phyloP scores from a whole-genome alignment of 2,888 invertebrate genomes.

The Sinodicranocentrus sp. region DNA sequence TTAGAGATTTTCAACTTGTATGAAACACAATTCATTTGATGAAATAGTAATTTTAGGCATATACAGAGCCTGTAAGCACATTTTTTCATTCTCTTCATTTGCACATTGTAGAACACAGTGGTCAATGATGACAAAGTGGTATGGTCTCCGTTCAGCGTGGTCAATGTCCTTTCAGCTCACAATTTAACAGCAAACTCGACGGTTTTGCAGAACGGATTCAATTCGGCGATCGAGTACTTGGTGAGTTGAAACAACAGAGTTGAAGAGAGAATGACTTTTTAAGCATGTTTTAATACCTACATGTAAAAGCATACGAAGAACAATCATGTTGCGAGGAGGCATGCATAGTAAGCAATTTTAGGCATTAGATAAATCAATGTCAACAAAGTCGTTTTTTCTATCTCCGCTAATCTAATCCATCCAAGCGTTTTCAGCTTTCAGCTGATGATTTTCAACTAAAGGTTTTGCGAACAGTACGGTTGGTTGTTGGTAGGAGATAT shows the following conservation, averaged over 20 bases:
- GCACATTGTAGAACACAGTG: constrained; percentile 66
- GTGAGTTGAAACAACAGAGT: constrained; percentile 49
- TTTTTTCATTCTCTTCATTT: constrained; percentile 4
- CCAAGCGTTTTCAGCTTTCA: constrained; percentile 17
- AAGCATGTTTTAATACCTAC: not conserved
- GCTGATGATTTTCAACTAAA: constrained; percentile 15
- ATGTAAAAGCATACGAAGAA: constrained; percentile 1
- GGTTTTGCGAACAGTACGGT: not conserved
- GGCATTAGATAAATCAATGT: constrained; percentile 59
- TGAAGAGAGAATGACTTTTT: not conserved
- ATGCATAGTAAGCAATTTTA: constrained; percentile 32
- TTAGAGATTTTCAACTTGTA: too few species aligned
- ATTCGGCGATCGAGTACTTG: constrained; percentile 67
- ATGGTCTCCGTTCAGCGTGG: constrained; percentile 75
- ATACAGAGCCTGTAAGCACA: too few species aligned
- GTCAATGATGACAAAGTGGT: constrained; percentile 75
- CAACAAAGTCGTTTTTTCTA: constrained; percentile 25
- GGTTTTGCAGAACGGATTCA: constrained; percentile 68
- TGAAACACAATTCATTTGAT: too few species aligned
- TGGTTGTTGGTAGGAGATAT: too few species aligned
- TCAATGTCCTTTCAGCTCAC: constrained; percentile 71
- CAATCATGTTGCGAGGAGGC: not conserved
- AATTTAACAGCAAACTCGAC: constrained; percentile 62
- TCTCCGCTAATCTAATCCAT: constrained; percentile 29
- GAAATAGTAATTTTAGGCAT: too few species aligned